Evolutionary conservation across 2,113 vertebrate genomes (phyloP).

Genomic region (Dunckerocampus dactyliophorus): DNA sequence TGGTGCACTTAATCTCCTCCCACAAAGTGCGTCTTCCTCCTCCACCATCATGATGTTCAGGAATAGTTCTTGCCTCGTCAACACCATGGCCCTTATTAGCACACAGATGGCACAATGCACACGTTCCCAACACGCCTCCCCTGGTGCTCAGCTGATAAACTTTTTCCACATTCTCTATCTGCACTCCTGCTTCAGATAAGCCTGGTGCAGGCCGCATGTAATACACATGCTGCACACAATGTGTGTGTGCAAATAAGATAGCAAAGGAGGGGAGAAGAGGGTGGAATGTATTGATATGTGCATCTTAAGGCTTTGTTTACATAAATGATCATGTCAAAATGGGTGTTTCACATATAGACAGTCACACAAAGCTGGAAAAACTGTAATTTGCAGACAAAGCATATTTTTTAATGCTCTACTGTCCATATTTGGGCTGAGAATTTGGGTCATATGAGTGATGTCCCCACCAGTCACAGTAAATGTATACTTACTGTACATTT

Average conservation of each 20-base stretch:
- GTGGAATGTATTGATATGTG: slow-evolving; percentile 18
- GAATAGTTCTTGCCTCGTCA: slow-evolving; percentile 35
- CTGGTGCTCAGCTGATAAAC: slow-evolving; percentile 62
- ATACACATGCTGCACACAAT: slow-evolving; percentile 10
- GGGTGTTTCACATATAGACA: no score
- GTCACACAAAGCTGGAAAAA: no score
- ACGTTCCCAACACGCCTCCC: slow-evolving; percentile 19
- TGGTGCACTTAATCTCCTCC: slow-evolving; percentile 12
- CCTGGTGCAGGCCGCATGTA: not conserved
- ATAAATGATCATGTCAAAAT: no score
- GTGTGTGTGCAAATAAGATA: slow-evolving; percentile 5
- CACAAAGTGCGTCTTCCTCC: slow-evolving; percentile 1
- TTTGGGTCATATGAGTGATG: no score
- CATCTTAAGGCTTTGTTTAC: slow-evolving; percentile 19
- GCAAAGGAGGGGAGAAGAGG: slow-evolving; percentile 1
- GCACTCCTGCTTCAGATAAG: slow-evolving; percentile 32
- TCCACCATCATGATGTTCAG: slow-evolving; percentile 21
- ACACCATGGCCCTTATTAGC: slow-evolving; percentile 50
- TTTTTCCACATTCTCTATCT: slow-evolving; percentile 47
- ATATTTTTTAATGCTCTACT: no score
- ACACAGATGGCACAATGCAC: slow-evolving; percentile 49
- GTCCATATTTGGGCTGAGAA: no score
- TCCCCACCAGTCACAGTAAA: no score
- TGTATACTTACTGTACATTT: no score
- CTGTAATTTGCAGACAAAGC: no score